Evolutionary conservation across 2,113 vertebrate species (phyloP), one percentile per base, ranked within the genome.

Genomic region (Chiloscyllium plagiosum): DNA sequence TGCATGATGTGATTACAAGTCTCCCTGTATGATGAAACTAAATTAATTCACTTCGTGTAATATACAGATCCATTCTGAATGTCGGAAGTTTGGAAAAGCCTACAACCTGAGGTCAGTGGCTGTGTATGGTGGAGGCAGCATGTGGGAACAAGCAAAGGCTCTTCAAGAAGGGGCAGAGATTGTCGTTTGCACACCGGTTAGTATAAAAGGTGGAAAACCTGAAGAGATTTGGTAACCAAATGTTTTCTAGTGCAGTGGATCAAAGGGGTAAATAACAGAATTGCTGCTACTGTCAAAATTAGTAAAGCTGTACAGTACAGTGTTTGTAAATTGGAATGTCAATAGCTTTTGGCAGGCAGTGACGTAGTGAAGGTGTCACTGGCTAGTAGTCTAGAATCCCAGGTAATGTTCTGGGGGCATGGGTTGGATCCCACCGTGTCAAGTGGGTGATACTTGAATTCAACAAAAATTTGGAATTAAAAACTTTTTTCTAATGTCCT

Each of bases 81-180:
- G 99, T 96, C 99, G 99, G 96, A 98, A 99, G 95, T 99, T 99
- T 96, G 99, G 99, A 13, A 99, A 99, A 97, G 99, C 98, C 0
- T 99, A 99, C 94, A 99, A 99, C 42, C 97, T 99, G 97, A 98
- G 99, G 72, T 99, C 99, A 0, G 99, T 99, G 96, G 99, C 99
- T 0, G 99, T 99, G 13, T 99, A 99, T 12, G 99, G 99, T 97
- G 99, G 99, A 95, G 99, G 99, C 93, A 99, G 99, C 97, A 99
- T 99, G 99, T 99, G 99, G 99, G 99, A 99, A 96, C 99, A 99
- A 96, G 99, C 99, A 97, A 99, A 99, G 96, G 99, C 99, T 94
- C 98, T 99, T 95, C 99, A 99, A 97, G 99, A 99, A 96, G 99
- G 99, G 26, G 99, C 99, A n/a, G 99, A 99, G 97, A 99, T 99